Base-by-base conservation (phyloP, 2,888 invertebrate species). In the Melinopterus prodromus region DNA sequence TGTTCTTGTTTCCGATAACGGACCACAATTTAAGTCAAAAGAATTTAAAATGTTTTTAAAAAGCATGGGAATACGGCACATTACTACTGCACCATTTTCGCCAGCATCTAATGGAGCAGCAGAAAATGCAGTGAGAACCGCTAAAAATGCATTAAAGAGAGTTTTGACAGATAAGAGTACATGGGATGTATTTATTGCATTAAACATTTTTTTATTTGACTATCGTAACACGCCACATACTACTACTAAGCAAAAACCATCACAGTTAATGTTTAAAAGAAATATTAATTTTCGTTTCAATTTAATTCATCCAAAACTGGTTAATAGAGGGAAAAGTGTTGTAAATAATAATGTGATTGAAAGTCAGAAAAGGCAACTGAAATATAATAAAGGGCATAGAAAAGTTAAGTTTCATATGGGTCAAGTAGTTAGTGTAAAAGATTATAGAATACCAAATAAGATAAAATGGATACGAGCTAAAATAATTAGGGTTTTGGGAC, bases 91-190 rank as follows among this genome's bases (percentile, higher is more conserved):
- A 15, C 83, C 81, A 7, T 81, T 77, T 79, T 77, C 81, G 71
- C 81, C 80, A 16, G n/a, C 77, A 38, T 82, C 83, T 9, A 83
- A 84, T 79, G 83, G 83, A 3, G 81, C 83, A 9, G 84, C 83
- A 1, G 84, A 84, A 77, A 83, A 83, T 76, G 37, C 81, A 3
- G 83, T 84, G 37, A 83, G 84, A 80, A 81, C 77, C 7, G 26
- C 79, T 16, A 83, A 84, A 82, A 80, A 75, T 38, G 83, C 79
- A n/a, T 72, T 83, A 75, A 80, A 80, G 71, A 84, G 80, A 38
- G 70, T 80, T n/a, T 69, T 83, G 16, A 35, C 37, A 35, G 37
- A 77, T 70, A 75, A 77, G 53, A 71, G 53, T 71, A 76, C 76
- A 53, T 7, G 6, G 2, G 77, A 81, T 82, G n/a, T 77, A 70